Evolutionary conservation across 2,888 invertebrate genomes (phyloP).

Genomic region (Aspidapion aeneum): DNA sequence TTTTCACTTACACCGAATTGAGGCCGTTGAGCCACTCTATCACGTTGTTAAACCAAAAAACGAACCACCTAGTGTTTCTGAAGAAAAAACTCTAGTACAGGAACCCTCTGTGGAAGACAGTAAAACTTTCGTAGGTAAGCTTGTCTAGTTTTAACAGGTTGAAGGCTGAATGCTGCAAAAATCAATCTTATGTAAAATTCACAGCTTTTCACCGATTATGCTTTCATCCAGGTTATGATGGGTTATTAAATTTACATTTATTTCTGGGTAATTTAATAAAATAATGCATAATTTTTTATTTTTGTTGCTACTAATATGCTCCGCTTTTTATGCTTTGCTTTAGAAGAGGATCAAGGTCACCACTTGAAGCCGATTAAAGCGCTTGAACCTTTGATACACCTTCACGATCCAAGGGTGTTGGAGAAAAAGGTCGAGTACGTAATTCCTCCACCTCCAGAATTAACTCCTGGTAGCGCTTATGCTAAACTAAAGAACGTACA

Average conservation of each 20-base stretch:
- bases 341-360: conserved; percentile 18
- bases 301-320: too few species aligned
- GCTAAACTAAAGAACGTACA: conserved; percentile 37
- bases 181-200: too few species aligned
- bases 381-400: conserved; percentile 36
- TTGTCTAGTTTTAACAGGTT: too few species aligned
- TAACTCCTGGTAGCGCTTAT: conserved; percentile 36
- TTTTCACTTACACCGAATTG: conserved; percentile 29
- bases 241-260: too few species aligned
- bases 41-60: conserved; percentile 30
- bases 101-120: conserved; percentile 4
- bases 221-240: too few species aligned
- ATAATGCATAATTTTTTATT: too few species aligned
- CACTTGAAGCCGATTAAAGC: conserved; percentile 32
- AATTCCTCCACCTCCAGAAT: conserved; percentile 33
- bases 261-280: too few species aligned
- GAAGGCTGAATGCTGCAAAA: too few species aligned
- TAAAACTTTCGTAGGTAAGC: not conserved
- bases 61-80: conserved; percentile 18
- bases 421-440: conserved; percentile 36
- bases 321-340: too few species aligned
- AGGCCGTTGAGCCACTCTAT: conserved; percentile 34
- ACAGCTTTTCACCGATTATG: too few species aligned
- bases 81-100: conserved; percentile 20
- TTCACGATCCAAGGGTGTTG: conserved; percentile 33